A percentile compares a stretch with the other conserved stretches of the same genome.
Evolutionary conservation across 2,888 invertebrate species (phyloP).

Genomic region (Temnothorax rugatulus): DNA sequence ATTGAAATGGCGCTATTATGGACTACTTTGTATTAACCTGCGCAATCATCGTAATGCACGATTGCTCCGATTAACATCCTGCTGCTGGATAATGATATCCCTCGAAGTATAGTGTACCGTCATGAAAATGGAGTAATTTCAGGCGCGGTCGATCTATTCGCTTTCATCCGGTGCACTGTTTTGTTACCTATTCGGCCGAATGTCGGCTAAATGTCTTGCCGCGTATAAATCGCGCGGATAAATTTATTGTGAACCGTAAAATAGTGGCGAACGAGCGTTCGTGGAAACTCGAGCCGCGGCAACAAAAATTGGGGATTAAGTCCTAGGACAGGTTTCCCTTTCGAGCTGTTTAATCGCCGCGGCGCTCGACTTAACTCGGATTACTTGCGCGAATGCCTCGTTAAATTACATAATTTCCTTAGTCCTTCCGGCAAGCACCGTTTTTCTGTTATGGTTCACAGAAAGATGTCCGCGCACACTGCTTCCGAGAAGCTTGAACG

Average conservation of each 20-base stretch:
- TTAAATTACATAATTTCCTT: slow-evolving; percentile 54
- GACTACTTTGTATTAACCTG: slow-evolving; percentile 50
- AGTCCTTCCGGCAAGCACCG: slow-evolving; percentile 17
- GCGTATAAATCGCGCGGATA: slow-evolving; percentile 33
- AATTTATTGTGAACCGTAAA: slow-evolving; percentile 39
- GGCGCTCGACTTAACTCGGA: slow-evolving; percentile 48
- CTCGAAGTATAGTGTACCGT: slow-evolving; percentile 6
- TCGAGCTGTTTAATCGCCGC: slow-evolving; percentile 48
- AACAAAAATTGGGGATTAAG: slow-evolving; percentile 50
- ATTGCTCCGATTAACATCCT: slow-evolving; percentile 46
- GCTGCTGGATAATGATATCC: slow-evolving; percentile 47
- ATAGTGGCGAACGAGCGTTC: slow-evolving; percentile 15
- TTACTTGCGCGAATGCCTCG: slow-evolving; percentile 52
- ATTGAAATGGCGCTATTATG: slow-evolving; percentile 14
- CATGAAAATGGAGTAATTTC: slow-evolving; percentile 51
- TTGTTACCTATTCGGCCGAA: slow-evolving; percentile 11
- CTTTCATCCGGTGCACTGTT: slow-evolving; percentile 10
- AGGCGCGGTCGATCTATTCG: slow-evolving; percentile 30
- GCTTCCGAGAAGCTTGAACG: neutral
- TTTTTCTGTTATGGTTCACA: slow-evolving; percentile 28
- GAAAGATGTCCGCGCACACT: neutral
- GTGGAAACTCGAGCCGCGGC: slow-evolving; percentile 14
- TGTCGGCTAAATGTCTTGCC: slow-evolving; percentile 18
- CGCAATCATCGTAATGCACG: slow-evolving; percentile 41
- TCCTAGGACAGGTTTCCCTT: slow-evolving; percentile 49